These are phyloP conservation scores for Syndactyla subalaris DNA, from an alignment of 2,797 vertebrate genomes.

Conservation along the genomic window DNA sequence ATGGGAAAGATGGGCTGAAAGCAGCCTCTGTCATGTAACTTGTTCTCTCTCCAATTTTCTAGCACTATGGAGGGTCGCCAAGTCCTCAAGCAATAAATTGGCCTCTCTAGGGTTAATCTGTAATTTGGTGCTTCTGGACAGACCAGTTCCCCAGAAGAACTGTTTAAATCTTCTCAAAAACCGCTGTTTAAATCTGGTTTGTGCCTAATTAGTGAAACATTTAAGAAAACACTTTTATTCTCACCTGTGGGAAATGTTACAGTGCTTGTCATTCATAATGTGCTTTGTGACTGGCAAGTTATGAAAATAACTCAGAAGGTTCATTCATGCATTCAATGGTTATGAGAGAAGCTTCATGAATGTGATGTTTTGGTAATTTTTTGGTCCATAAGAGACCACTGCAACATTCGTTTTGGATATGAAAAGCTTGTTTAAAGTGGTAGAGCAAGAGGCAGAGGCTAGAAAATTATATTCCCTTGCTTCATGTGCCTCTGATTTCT, in stretches of 20 bases:
- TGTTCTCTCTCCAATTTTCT: neutral
- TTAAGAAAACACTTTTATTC: neutral
- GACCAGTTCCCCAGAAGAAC: neutral
- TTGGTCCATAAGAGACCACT: neutral
- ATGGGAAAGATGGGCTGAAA: neutral
- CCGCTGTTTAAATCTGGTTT: neutral
- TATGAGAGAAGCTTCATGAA: accelerated
- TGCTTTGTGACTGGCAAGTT: neutral
- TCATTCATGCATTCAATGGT: neutral
- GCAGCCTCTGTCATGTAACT: neutral
- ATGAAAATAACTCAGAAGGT: neutral
- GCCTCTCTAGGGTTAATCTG: neutral
- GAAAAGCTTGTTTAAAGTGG: neutral
- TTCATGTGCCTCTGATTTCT: neutral
- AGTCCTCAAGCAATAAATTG: neutral
- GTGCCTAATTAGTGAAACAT: neutral
- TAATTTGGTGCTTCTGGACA: neutral
- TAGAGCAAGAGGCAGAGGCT: neutral
- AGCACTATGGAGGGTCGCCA: neutral
- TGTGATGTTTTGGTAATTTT: neutral
- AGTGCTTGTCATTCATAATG: neutral
- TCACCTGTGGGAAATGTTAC: neutral
- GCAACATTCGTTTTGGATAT: neutral
- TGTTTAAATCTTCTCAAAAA: neutral
- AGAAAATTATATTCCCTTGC: neutral